These are phyloP conservation scores for Laterallus jamaicensis DNA, from an alignment of 2,113 vertebrate species.

Conservation along the genomic window DNA sequence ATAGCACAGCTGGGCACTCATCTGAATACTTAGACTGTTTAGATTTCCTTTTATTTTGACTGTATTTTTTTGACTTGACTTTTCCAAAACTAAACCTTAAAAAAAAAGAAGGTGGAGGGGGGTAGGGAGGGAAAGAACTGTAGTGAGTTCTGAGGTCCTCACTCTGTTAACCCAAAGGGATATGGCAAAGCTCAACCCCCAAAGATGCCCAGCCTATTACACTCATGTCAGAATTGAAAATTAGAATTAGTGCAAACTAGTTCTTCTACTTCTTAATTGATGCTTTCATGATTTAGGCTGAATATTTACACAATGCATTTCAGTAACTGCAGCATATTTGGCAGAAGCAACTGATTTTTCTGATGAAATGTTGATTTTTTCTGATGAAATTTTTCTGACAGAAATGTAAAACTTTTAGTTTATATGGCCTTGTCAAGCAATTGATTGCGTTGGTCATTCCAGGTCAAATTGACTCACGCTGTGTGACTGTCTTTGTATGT, in stretches of 20 bases:
- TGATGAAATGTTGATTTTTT: background rate
- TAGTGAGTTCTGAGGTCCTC: background rate
- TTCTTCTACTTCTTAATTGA: background rate
- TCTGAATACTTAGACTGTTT: background rate
- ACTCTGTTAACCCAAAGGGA: background rate
- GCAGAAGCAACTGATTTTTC: background rate
- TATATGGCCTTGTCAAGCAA: background rate
- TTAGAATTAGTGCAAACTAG: background rate
- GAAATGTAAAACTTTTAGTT: background rate
- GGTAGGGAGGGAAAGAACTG: background rate
- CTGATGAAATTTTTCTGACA: background rate
- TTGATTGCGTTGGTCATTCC: background rate
- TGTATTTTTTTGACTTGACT: background rate
- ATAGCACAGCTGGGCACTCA: background rate
- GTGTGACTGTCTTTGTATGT: background rate
- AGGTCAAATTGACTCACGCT: background rate
- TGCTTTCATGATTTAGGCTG: background rate
- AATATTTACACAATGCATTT: background rate
- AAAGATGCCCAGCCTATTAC: background rate
- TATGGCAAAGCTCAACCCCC: background rate
- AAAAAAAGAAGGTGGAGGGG: background rate
- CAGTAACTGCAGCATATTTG: background rate
- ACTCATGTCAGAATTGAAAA: background rate
- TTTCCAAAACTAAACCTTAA: background rate
- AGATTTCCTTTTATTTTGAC: background rate